A percentile compares a stretch with the other conserved stretches of the same genome.
Conservation (phyloP, 1,140 invertebrate genomes). For the Drosophila yakuba region DNA sequence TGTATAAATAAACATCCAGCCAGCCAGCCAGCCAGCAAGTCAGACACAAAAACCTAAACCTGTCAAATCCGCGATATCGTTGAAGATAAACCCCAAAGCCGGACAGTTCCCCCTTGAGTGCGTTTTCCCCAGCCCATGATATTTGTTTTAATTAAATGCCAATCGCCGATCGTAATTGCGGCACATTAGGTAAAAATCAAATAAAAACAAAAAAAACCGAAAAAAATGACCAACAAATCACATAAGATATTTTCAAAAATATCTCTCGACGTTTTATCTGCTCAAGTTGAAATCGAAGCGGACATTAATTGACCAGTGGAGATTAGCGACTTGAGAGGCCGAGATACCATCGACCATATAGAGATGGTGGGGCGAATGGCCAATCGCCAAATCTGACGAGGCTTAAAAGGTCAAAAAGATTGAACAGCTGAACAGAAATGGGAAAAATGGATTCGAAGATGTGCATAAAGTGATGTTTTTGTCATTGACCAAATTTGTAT, state of each 20-base stretch:
- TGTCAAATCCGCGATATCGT: constrained; percentile 72
- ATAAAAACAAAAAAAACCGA: constrained; percentile 1
- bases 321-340: constrained; percentile 46
- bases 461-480: not conserved
- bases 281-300: constrained; percentile 69
- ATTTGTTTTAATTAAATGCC: constrained; percentile 79
- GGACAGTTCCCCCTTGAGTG: constrained; percentile 38
- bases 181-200: constrained; percentile 58
- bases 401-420: constrained; percentile 25
- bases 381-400: constrained; percentile 24
- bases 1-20: constrained; percentile 53
- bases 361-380: constrained; percentile 35
- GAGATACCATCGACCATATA: constrained; percentile 46
- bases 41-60: constrained; percentile 72
- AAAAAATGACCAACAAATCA: constrained; percentile 31
- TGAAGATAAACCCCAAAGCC: constrained; percentile 51
- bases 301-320: constrained; percentile 72
- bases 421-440: not conserved
- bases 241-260: constrained; percentile 56
- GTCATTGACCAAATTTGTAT: too few relatives aligned
- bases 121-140: constrained; percentile 27
- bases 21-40: too few relatives aligned
- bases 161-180: constrained; percentile 72
- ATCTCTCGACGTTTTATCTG: constrained; percentile 65
- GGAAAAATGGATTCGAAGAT: not conserved